These are phyloP conservation scores for Ascaphus truei DNA, from an alignment of 2,113 vertebrate genomes.

Conservation along the genomic window DNA sequence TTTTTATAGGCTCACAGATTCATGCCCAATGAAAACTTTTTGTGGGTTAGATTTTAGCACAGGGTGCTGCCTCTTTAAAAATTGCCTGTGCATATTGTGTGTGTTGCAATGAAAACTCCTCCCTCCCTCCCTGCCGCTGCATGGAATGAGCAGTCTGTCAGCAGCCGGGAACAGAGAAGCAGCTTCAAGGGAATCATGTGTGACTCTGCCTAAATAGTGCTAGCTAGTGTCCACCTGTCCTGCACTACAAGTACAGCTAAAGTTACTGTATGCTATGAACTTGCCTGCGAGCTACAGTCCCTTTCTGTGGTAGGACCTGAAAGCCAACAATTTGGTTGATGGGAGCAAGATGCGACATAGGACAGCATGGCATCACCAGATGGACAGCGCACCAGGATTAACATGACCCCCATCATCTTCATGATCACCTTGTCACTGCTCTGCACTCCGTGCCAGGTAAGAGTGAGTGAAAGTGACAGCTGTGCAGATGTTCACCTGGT, in stretches of 20 bases:
- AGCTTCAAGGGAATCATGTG: slow-evolving; percentile 29
- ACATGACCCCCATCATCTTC: slow-evolving; percentile 16
- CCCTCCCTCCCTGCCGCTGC: slow-evolving; percentile 24
- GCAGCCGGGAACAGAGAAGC: slow-evolving; percentile 18
- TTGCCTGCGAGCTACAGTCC: neutral
- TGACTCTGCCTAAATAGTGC: neutral
- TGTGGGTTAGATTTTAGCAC: neutral
- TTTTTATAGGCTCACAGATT: too few relatives aligned
- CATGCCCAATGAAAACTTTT: too few relatives aligned
- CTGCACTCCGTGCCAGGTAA: slow-evolving; percentile 8
- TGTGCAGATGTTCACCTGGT: too few relatives aligned
- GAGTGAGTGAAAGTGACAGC: neutral
- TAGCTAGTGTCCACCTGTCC: slow-evolving; percentile 35
- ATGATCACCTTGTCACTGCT: slow-evolving; percentile 9
- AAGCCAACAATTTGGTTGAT: neutral
- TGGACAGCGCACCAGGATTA: neutral
- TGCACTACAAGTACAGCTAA: slow-evolving; percentile 16
- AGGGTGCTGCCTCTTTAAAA: slow-evolving; percentile 24
- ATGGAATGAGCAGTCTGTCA: slow-evolving; percentile 20
- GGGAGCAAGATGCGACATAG: slow-evolving; percentile 29
- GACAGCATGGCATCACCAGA: slow-evolving; percentile 29
- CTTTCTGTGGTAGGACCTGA: neutral
- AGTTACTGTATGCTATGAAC: neutral
- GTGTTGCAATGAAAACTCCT: slow-evolving; percentile 3
- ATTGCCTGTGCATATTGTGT: neutral